Percentiles rank a stretch among this genome's conserved stretches.
These are phyloP conservation scores for Limnephilus rhombicus DNA, from an alignment of 2,888 invertebrate species.

Conservation along the genomic window DNA sequence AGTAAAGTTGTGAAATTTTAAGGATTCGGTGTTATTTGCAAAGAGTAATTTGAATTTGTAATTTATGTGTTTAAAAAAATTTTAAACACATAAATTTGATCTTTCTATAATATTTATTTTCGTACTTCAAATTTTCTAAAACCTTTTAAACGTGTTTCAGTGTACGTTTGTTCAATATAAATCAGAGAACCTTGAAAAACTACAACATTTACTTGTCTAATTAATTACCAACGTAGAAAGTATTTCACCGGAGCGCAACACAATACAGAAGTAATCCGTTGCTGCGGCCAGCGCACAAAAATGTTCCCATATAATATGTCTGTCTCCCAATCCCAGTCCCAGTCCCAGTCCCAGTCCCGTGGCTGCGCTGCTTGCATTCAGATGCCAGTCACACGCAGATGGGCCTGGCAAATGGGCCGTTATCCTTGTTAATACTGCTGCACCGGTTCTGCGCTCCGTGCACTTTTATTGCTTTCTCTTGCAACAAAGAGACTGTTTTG, in stretches of 20 bases:
- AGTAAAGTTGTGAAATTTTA: no score
- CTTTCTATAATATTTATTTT: no score
- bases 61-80: no score
- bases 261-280: neutral
- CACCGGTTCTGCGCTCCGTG: neutral
- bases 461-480: neutral
- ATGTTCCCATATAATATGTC: conserved; percentile 1
- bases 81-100: no score
- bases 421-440: conserved; percentile 14
- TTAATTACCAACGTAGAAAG: neutral
- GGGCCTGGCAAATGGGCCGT: conserved; percentile 4
- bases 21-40: no score
- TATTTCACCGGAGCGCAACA: neutral
- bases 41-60: no score
- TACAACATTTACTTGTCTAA: neutral
- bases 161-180: no score
- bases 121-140: no score
- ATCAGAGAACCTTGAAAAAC: no score
- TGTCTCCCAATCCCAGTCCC: neutral
- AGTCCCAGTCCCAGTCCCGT: neutral
- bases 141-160: no score
- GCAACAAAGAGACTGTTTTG: neutral
- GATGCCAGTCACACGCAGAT: conserved; percentile 14
- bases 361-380: neutral
- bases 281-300: conserved; percentile 4